Evolutionary conservation across 2,797 vertebrate genomes (phyloP).

Genomic region (Microhierax caerulescens): DNA sequence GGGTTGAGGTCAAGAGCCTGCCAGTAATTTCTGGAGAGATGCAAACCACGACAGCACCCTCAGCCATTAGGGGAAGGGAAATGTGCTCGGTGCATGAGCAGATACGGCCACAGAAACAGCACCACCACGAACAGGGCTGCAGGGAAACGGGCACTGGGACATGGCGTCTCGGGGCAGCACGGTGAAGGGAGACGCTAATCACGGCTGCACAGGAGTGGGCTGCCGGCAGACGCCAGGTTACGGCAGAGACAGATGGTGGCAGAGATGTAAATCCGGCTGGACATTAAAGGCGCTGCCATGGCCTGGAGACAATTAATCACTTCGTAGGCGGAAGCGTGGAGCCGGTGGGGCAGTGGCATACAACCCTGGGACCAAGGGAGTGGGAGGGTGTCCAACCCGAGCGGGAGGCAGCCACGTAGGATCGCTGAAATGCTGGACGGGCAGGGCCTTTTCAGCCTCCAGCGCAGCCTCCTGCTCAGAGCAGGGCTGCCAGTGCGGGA

Average conservation of each 20-base stretch:
- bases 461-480: neutral
- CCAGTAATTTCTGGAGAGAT: neutral
- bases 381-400: rapidly evolving
- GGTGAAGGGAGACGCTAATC: neutral
- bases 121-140: neutral
- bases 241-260: neutral
- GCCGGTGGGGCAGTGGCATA: neutral
- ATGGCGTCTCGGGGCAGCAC: neutral
- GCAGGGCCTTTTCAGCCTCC: neutral
- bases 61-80: neutral
- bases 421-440: neutral
- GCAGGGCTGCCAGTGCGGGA: neutral
- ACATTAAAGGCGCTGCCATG: no score
- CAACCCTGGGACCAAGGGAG: neutral
- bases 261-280: neutral
- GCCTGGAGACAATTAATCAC: neutral
- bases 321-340: neutral
- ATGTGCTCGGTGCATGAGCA: neutral
- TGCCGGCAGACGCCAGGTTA: neutral
- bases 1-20: neutral
- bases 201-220: neutral
- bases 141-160: neutral
- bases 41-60: rapidly evolving
- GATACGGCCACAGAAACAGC: neutral
- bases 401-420: rapidly evolving